Evolutionary conservation across 2,888 invertebrate species (phyloP), one percentile per base, ranked within the genome.

Genomic region (Calliopum simillimum): DNA sequence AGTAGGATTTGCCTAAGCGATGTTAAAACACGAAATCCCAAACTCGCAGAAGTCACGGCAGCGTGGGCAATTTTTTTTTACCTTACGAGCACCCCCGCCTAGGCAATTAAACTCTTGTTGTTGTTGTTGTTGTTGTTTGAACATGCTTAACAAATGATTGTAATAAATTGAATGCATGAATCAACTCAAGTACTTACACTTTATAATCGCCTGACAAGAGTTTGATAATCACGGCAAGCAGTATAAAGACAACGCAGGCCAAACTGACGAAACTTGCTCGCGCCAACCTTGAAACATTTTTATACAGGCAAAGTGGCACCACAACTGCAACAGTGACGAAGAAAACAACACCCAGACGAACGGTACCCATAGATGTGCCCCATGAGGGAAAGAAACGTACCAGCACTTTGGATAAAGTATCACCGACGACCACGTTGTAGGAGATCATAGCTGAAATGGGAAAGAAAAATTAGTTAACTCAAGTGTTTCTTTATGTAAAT

Each of bases 391-490:
- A 90, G 64, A 94, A 88, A 73, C 94, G 88, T n/a, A 91, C 88
- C 69, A 94, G 87, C 19, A 95, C 93, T 86, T 94, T 94, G 16
- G 94, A 94, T 55, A 94, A 89, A 0, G 94, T 95, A 82, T 95
- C 95, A 21, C 94, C 95, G 43, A 95, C 94, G 21, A 94, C 94
- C 19, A 95, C 92, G 85, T 95, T 95, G 85, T 95, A 95, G 70
- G 94, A 94, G 71, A 94, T 92, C 94, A 95, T 94, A 11, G 94
- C 94, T 94, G 88, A 49, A 88, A 88, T 76, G 63, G 46, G 72
- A 21, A 53, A 80, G 85, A 53, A 14, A 51, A 3, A 33, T 25
- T 21, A 58, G 25, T 49, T 4, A 4, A 16, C 49, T 49, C 3
- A 49, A 16, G 14, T 21, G 16, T 53, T 51, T 51, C 53, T 33